Conservation (phyloP, 2,113 vertebrate species). For the Dipodomys stephensi region DNA sequence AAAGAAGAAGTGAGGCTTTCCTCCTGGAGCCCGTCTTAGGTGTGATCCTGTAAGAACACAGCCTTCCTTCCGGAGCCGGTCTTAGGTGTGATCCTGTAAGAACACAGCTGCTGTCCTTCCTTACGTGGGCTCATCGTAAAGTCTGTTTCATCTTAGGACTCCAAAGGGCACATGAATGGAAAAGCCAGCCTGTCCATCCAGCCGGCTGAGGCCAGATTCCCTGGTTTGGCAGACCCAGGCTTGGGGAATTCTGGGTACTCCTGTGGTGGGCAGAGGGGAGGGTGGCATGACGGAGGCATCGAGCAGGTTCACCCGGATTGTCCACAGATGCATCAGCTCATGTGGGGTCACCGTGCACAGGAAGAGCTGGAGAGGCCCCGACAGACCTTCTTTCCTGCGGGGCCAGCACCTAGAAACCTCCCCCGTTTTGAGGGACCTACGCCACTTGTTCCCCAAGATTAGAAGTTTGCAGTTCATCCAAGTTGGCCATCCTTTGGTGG, state of each 20-base stretch:
- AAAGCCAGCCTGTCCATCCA: not conserved
- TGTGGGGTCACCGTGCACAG: not conserved
- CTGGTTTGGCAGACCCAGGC: not conserved
- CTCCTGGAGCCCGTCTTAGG: not conserved
- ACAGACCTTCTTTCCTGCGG: no score
- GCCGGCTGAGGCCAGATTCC: not conserved
- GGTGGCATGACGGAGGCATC: not conserved
- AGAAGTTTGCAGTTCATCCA: no score
- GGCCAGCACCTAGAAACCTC: not conserved
- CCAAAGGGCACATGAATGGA: not conserved
- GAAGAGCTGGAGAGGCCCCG: not conserved
- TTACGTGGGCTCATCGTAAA: not conserved
- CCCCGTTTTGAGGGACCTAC: not conserved
- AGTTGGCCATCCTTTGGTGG: no score
- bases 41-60: no score
- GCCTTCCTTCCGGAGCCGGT: not conserved
- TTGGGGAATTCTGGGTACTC: not conserved
- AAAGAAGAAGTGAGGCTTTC: not conserved
- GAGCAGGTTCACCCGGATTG: not conserved
- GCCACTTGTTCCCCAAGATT: not conserved
- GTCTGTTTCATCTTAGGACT: constrained; percentile 40
- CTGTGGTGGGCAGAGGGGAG: not conserved
- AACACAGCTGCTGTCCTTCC: not conserved
- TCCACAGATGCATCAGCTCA: not conserved
- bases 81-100: not conserved